Evolutionary conservation across 2,888 invertebrate species (phyloP).

Genomic region (Himalopsyche kuldschensis): DNA sequence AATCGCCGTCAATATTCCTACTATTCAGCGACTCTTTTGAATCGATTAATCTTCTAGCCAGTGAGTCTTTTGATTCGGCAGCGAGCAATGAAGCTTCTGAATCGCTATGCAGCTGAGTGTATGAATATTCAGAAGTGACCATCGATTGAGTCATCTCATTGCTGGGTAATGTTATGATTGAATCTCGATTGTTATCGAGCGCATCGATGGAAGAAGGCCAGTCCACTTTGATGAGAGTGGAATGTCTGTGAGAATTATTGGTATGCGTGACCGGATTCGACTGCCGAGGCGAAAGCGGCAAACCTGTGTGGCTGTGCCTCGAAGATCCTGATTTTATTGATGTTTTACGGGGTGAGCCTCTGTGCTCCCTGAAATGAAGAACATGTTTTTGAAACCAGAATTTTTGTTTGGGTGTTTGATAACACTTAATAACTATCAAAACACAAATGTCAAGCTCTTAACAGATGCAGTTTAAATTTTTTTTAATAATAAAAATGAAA

Average conservation of each 20-base stretch:
- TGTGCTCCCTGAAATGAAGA: constrained; percentile 49
- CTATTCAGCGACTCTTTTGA: constrained; percentile 44
- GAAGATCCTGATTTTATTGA: constrained; percentile 40
- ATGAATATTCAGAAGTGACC: constrained; percentile 47
- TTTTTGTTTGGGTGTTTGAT: no score
- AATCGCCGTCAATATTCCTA: constrained; percentile 39
- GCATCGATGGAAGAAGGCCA: constrained; percentile 51
- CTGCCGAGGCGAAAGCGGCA: constrained; percentile 10
- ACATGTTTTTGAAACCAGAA: constrained; percentile 38
- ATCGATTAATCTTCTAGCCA: constrained; percentile 33
- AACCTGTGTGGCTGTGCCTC: constrained; percentile 46
- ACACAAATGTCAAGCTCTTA: background rate
- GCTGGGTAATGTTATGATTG: constrained; percentile 42
- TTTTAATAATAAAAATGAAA: no score
- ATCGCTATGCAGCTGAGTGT: constrained; percentile 55
- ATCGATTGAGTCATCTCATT: constrained; percentile 44
- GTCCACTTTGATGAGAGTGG: constrained; percentile 55
- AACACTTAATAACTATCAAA: no score
- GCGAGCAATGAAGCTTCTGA: constrained; percentile 45
- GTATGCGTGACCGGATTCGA: background rate
- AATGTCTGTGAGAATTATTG: constrained; percentile 46
- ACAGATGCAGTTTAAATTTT: no score
- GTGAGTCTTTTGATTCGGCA: constrained; percentile 31
- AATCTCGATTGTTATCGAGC: background rate
- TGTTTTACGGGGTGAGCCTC: constrained; percentile 53